Percentiles rank a stretch among this genome's conserved stretches.
Conservation (phyloP, 2,888 invertebrate genomes). For the Macrophya annulata region DNA sequence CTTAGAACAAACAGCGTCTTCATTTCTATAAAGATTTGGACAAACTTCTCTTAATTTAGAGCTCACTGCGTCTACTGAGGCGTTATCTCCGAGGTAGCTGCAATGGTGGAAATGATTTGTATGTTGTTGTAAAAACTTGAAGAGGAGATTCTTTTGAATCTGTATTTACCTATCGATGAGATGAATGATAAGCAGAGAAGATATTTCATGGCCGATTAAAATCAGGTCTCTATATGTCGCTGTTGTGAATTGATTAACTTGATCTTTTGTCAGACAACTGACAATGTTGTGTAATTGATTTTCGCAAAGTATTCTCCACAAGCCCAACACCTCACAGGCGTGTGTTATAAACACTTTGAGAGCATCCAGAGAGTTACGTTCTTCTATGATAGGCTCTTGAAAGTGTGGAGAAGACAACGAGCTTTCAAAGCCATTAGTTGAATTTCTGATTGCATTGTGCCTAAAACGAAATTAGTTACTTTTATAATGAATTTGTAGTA, state of each 20-base stretch:
- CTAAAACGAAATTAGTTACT: conserved; percentile 59
- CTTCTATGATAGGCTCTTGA: conserved; percentile 81
- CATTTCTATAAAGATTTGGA: conserved; percentile 95
- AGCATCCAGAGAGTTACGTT: conserved; percentile 89
- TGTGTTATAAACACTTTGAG: conserved; percentile 88
- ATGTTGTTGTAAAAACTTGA: not conserved
- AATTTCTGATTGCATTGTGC: conserved; percentile 66
- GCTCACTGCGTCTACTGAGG: conserved; percentile 96
- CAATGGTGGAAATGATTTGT: conserved; percentile 11
- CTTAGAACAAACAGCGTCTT: conserved; percentile 98
- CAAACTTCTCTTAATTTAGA: conserved; percentile 93
- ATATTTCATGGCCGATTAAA: conserved; percentile 89
- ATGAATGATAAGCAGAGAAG: conserved; percentile 89
- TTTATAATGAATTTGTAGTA: not conserved
- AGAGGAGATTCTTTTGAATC: conserved; percentile 37
- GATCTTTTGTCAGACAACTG: conserved; percentile 85
- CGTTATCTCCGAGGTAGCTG: conserved; percentile 96
- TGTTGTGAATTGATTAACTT: conserved; percentile 82
- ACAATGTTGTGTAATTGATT: conserved; percentile 94
- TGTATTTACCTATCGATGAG: conserved; percentile 87
- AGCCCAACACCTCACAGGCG: conserved; percentile 93
- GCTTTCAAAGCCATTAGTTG: conserved; percentile 72
- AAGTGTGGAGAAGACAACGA: conserved; percentile 69
- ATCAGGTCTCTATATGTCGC: conserved; percentile 88
- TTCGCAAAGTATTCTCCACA: conserved; percentile 96